These are phyloP conservation scores for Atlantisia rogersi DNA, from an alignment of 2,113 vertebrate genomes.

Conservation along the genomic window DNA sequence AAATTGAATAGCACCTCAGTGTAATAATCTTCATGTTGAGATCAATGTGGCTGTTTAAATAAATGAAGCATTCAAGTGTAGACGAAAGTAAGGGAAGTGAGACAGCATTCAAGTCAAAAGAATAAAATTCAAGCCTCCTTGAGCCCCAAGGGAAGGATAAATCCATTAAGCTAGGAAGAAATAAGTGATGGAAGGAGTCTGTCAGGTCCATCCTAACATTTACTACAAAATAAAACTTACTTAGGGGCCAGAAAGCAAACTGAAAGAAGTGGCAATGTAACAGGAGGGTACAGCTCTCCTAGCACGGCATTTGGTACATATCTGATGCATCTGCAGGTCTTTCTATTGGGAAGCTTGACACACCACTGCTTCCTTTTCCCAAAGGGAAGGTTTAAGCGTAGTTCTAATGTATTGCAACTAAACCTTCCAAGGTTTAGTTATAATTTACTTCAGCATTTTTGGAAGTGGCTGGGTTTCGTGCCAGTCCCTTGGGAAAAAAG, in stretches of 20 bases:
- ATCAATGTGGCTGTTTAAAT: neutral
- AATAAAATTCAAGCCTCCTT: neutral
- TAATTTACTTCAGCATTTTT: neutral
- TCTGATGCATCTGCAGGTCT: neutral
- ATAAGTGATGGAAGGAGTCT: neutral
- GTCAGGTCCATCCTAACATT: neutral
- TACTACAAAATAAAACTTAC: neutral
- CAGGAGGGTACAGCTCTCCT: neutral
- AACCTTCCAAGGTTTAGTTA: neutral
- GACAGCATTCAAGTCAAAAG: neutral
- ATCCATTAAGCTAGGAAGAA: constrained; percentile 8
- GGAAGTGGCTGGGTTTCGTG: neutral
- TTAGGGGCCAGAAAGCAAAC: neutral
- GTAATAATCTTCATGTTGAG: neutral
- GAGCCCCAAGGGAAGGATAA: neutral
- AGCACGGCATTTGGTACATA: neutral
- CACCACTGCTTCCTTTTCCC: neutral
- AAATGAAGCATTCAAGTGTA: neutral
- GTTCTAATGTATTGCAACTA: neutral
- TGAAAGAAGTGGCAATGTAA: neutral
- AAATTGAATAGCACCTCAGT: neutral
- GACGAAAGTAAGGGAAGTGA: neutral
- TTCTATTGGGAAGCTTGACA: neutral
- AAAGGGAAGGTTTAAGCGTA: neutral
- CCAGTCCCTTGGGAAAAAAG: neutral